phyloP scores from a whole-genome alignment of 2,113 vertebrate species.

The Xyrauchen texanus region DNA sequence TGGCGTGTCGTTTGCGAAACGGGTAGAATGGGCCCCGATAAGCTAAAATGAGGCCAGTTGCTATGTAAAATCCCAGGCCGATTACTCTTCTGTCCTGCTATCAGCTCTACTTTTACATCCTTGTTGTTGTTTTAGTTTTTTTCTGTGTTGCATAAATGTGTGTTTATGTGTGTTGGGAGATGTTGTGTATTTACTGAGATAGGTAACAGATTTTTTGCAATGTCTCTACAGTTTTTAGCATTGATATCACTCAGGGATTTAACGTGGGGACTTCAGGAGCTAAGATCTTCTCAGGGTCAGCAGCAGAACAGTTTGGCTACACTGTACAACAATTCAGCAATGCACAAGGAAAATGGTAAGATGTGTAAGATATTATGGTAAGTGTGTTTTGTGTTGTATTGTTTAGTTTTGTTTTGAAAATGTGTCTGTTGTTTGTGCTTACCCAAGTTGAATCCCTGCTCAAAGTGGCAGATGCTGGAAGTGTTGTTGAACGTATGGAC shows the following conservation, averaged over 20 bases:
- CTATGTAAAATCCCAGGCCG: too few species aligned
- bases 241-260: slow-evolving; percentile 70
- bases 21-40: too few species aligned
- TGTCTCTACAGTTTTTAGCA: slow-evolving; percentile 65
- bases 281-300: slow-evolving; percentile 77
- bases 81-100: too few species aligned
- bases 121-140: not conserved
- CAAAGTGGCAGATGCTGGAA: too few species aligned
- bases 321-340: slow-evolving; percentile 78
- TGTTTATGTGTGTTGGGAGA: not conserved
- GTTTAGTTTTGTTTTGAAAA: too few species aligned
- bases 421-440: too few species aligned
- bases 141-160: not conserved
- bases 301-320: slow-evolving; percentile 79
- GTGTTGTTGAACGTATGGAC: too few species aligned
- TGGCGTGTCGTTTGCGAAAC: too few species aligned
- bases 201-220: not conserved
- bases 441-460: too few species aligned
- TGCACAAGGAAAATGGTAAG: slow-evolving; percentile 81
- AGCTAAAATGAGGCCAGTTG: too few species aligned
- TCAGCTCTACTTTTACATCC: not conserved
- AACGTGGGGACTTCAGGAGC: slow-evolving; percentile 76
- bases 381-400: too few species aligned
- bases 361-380: not conserved
- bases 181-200: not conserved